A percentile compares a stretch with the other conserved stretches of the same genome.
Evolutionary conservation across 2,113 vertebrate species (phyloP).

Genomic region (Bubalus kerabau): DNA sequence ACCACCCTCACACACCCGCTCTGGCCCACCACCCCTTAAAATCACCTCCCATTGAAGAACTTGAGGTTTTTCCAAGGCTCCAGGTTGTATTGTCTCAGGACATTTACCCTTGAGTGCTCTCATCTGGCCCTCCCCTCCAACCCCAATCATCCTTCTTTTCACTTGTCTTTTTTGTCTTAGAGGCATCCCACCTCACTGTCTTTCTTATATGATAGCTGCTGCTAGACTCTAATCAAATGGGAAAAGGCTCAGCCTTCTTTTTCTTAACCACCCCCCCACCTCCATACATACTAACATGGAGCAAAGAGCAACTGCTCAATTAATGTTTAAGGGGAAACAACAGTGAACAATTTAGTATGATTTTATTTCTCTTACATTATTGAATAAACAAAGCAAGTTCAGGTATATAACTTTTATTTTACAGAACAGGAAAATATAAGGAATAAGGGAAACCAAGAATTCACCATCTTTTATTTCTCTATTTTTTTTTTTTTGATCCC

Average conservation of each 20-base stretch:
- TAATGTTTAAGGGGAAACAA: neutral
- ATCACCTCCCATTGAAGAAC: neutral
- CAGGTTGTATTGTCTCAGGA: neutral
- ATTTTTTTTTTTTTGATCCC: neutral
- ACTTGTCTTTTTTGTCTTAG: neutral
- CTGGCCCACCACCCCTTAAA: neutral
- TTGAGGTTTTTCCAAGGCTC: neutral
- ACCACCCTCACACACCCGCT: neutral
- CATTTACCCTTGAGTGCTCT: neutral
- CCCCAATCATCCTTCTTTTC: neutral
- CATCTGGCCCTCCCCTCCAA: neutral
- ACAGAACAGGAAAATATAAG: neutral
- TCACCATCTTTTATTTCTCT: neutral
- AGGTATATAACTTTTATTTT: neutral
- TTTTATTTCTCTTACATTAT: neutral
- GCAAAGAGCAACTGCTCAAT: neutral
- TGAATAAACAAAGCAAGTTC: slow-evolving; percentile 8
- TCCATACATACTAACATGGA: neutral
- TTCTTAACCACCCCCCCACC: neutral
- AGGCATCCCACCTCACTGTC: neutral
- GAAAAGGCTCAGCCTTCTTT: neutral
- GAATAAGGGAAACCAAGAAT: neutral
- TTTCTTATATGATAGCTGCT: neutral
- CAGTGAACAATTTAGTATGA: neutral
- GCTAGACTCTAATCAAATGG: neutral